phyloP scores from a whole-genome alignment of 2,888 invertebrate genomes.

The Drosophila tanythrix region DNA sequence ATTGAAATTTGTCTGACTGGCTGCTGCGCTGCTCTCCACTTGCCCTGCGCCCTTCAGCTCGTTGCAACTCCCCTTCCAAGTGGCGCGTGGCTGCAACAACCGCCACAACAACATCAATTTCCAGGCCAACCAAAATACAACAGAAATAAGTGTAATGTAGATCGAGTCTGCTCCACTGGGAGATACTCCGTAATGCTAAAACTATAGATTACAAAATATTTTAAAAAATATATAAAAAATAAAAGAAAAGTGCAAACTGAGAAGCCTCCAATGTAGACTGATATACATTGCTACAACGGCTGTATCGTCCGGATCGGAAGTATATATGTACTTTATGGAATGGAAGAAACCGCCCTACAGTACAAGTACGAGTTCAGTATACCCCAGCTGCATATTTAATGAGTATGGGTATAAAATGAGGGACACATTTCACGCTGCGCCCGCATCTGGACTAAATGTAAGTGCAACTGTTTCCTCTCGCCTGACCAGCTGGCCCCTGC shows the following conservation, averaged over 20 bases:
- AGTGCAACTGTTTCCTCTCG: slow-evolving; percentile 43
- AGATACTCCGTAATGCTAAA: background rate
- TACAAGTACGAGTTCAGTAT: background rate
- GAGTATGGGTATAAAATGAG: background rate
- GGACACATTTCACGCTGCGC: slow-evolving; percentile 39
- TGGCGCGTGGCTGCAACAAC: slow-evolving; percentile 53
- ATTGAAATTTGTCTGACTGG: slow-evolving; percentile 50
- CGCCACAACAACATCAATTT: slow-evolving; percentile 25
- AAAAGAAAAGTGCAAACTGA: background rate
- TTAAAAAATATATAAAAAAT: background rate
- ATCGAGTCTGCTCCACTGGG: background rate
- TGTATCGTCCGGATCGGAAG: background rate
- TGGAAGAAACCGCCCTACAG: background rate
- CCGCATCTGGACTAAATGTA: slow-evolving; percentile 42
- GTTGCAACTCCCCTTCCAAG: slow-evolving; percentile 14
- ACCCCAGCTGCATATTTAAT: background rate
- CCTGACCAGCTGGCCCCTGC: background rate
- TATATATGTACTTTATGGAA: background rate
- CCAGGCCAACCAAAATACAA: slow-evolving; percentile 23
- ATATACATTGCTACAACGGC: no score
- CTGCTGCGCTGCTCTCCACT: slow-evolving; percentile 13
- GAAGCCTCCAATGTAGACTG: background rate
- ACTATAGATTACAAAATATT: background rate
- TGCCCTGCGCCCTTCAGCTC: slow-evolving; percentile 8
- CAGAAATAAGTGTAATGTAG: background rate